Percentiles rank a stretch among this genome's conserved stretches.
phyloP scores from a whole-genome alignment of 1,140 invertebrate genomes.

The Polypedilum vanderplanki region DNA sequence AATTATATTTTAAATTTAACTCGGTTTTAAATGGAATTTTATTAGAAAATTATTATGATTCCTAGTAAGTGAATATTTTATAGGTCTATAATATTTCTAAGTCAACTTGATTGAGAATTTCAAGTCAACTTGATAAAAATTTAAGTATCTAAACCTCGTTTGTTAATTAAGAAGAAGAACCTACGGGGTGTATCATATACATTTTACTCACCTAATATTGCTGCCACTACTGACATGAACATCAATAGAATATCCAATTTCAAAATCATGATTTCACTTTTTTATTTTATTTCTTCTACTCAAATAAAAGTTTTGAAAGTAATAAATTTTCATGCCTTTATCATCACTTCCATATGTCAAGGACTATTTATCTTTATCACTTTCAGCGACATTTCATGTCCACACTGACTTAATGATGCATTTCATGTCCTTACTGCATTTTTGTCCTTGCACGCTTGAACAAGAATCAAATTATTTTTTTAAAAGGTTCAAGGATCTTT shows the following conservation, averaged over 20 bases:
- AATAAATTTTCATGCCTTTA: background rate
- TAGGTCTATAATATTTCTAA: too few relatives aligned
- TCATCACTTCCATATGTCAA: constrained; percentile 5
- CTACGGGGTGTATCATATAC: background rate
- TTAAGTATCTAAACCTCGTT: too few relatives aligned
- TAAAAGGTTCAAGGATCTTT: constrained; percentile 22
- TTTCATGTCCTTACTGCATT: background rate
- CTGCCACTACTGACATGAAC: background rate
- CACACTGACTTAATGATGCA: constrained; percentile 22
- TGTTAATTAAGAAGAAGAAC: background rate
- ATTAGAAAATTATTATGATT: too few relatives aligned
- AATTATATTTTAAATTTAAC: too few relatives aligned
- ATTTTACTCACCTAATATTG: background rate
- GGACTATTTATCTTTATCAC: constrained; percentile 1
- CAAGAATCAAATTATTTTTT: constrained; percentile 21
- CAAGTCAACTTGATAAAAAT: too few relatives aligned
- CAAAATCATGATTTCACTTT: background rate
- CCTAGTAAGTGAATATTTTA: too few relatives aligned
- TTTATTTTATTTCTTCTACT: background rate
- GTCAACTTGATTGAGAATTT: too few relatives aligned
- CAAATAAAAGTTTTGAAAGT: too few relatives aligned
- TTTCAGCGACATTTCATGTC: background rate
- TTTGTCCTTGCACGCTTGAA: background rate
- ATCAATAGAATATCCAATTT: background rate
- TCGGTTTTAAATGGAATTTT: too few relatives aligned